Percentiles rank a stretch among this genome's conserved stretches.
Evolutionary conservation across 2,797 vertebrate species (phyloP).

Genomic region (Hylomyscus alleni): DNA sequence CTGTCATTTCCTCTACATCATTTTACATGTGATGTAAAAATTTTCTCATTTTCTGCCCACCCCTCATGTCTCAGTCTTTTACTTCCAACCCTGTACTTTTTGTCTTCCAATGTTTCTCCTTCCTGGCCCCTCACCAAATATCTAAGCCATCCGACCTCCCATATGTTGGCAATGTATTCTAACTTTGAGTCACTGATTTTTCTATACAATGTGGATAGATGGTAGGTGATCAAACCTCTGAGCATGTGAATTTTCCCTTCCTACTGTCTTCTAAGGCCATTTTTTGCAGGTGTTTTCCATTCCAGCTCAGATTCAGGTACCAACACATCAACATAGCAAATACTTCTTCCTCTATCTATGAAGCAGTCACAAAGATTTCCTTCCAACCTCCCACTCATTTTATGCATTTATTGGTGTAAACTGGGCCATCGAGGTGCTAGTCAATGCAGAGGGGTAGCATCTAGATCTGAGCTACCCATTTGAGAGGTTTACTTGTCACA

Average conservation of each 20-base stretch:
- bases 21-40: neutral
- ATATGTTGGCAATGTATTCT: neutral
- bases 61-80: neutral
- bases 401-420: neutral
- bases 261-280: neutral
- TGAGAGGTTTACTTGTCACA: neutral
- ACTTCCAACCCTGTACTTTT: neutral
- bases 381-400: neutral
- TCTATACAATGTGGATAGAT: neutral
- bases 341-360: neutral
- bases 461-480: neutral
- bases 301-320: neutral
- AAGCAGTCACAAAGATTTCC: neutral
- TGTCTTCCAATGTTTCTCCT: neutral
- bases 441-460: neutral
- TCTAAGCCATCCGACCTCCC: neutral
- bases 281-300: neutral
- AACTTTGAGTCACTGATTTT: neutral
- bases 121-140: neutral
- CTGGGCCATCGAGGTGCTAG: neutral
- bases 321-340: neutral
- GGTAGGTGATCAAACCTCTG: neutral
- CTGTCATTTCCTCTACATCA: neutral
- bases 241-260: neutral
- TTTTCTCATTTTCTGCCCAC: neutral